phyloP scores from a whole-genome alignment of 2,888 invertebrate species.

The Lasius fuliginosus region DNA sequence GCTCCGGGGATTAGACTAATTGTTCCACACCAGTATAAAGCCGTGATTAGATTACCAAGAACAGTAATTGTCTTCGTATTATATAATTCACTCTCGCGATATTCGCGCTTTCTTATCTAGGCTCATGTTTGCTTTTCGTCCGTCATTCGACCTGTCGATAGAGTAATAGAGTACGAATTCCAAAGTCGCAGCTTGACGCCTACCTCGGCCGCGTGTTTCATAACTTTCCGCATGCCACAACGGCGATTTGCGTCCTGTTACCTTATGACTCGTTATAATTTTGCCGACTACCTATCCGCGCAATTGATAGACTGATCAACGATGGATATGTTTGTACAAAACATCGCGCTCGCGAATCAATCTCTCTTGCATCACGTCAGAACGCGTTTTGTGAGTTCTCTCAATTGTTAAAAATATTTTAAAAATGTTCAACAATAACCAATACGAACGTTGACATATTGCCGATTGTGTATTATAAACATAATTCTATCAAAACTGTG shows the following conservation, averaged over 20 bases:
- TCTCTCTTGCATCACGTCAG: not conserved
- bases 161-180: slow-evolving; percentile 59
- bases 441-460: not conserved
- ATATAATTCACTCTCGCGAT: slow-evolving; percentile 3
- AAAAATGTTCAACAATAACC: not conserved
- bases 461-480: not conserved
- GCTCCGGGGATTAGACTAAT: not conserved
- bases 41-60: slow-evolving; percentile 8
- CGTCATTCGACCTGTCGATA: slow-evolving; percentile 39
- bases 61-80: slow-evolving; percentile 3
- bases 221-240: slow-evolving; percentile 74
- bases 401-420: not conserved
- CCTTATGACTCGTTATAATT: slow-evolving; percentile 62
- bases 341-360: not conserved
- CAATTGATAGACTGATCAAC: slow-evolving; percentile 33
- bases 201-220: slow-evolving; percentile 72
- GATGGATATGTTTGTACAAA: slow-evolving; percentile 10
- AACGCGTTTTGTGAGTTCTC: not conserved
- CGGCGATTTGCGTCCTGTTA: slow-evolving; percentile 70
- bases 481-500: not conserved
- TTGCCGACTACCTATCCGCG: slow-evolving; percentile 57
- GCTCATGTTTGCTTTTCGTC: slow-evolving; percentile 46
- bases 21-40: not conserved
- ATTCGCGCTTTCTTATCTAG: slow-evolving; percentile 54
- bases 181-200: slow-evolving; percentile 58